Evolutionary conservation across 30 jellyfish, hydroid and myxozoan genomes (phyloP).

Genomic region (Chironex yamaguchii): DNA sequence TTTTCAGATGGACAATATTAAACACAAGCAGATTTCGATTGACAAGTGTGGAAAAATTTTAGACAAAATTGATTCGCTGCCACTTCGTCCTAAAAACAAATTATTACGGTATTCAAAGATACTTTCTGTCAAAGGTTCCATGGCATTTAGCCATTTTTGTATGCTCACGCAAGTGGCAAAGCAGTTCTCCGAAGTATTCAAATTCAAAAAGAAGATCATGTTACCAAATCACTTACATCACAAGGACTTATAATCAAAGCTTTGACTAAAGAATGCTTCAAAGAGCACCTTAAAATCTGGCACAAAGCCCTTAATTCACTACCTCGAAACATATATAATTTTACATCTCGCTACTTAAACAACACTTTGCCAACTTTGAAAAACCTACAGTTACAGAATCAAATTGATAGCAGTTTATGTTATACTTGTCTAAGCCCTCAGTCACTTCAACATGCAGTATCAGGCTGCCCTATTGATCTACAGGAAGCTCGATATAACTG

Average conservation of each 20-base stretch:
- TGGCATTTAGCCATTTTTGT: constrained; percentile 3
- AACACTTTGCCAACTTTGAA: constrained; percentile 2
- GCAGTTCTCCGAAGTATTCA: too few species aligned
- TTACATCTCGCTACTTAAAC: constrained; percentile 12
- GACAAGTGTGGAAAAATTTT: background rate
- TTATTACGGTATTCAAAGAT: background rate
- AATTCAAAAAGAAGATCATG: too few species aligned
- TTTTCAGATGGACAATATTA: background rate
- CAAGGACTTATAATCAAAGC: too few species aligned
- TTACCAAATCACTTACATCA: too few species aligned
- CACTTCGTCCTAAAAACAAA: constrained; percentile 18
- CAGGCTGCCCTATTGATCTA: constrained; percentile 33
- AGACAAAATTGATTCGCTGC: background rate
- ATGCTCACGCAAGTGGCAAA: background rate
- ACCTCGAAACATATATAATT: constrained; percentile 7
- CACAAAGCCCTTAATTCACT: background rate
- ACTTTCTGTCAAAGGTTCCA: background rate
- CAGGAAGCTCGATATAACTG: constrained; percentile 23
- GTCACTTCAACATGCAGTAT: constrained; percentile 4
- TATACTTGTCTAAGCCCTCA: constrained; percentile 12
- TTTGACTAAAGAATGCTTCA: too few species aligned
- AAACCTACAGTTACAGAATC: constrained; percentile 1
- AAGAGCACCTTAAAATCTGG: too few species aligned
- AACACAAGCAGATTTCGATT: background rate
- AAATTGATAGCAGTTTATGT: background rate